A percentile compares a stretch with the other conserved stretches of the same genome.
Conservation (phyloP, 2,113 vertebrate species). For the Sialia sialis region DNA sequence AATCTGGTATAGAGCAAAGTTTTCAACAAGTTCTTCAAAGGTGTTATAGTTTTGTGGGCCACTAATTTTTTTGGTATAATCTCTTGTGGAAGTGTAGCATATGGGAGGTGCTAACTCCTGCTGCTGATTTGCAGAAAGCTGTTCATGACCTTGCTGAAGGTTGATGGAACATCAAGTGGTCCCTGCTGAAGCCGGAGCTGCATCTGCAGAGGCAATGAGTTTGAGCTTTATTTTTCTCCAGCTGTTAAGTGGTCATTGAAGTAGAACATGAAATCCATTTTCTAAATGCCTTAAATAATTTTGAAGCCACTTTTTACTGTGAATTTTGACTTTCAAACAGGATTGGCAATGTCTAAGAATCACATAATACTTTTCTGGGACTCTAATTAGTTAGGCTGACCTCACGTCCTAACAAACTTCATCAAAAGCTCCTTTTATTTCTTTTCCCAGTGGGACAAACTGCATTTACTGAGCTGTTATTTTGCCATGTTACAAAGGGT, state of each 20-base stretch:
- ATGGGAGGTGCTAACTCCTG: background rate
- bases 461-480: background rate
- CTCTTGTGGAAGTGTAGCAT: background rate
- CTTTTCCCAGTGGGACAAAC: background rate
- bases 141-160: background rate
- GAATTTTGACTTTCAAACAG: background rate
- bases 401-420: background rate
- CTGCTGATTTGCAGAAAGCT: background rate
- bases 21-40: slow-evolving; percentile 12
- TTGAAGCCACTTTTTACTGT: background rate
- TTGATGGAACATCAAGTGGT: background rate
- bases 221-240: background rate
- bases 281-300: background rate
- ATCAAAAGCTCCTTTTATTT: background rate
- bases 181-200: background rate
- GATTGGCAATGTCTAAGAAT: background rate
- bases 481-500: background rate
- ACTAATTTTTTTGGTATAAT: background rate
- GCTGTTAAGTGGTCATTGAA: background rate
- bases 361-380: background rate
- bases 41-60: background rate
- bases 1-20: background rate
- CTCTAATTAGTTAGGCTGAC: background rate
- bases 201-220: background rate
- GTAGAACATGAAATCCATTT: background rate